Percentiles rank a stretch among this genome's conserved stretches.
These are phyloP conservation scores for Gobius niger DNA, from an alignment of 2,113 vertebrate genomes.

Conservation along the genomic window DNA sequence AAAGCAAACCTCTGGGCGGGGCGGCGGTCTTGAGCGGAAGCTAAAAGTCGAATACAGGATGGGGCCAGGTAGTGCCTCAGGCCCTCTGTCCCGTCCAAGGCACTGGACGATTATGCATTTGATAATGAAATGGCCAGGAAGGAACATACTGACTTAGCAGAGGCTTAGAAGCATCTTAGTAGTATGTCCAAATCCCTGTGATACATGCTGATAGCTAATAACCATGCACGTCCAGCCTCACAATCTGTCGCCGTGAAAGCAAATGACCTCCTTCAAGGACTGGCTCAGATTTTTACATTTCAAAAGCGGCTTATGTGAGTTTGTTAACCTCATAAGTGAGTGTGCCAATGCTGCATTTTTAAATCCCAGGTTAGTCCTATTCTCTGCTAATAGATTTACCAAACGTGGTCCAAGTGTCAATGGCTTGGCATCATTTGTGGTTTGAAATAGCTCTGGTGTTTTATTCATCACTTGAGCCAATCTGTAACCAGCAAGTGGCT, in stretches of 20 bases:
- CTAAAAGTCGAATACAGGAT: slow-evolving; percentile 69
- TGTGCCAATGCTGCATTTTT: background rate
- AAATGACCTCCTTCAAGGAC: slow-evolving; percentile 69
- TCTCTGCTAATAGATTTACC: slow-evolving; percentile 4
- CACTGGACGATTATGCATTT: slow-evolving; percentile 70
- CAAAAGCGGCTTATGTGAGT: slow-evolving; percentile 4
- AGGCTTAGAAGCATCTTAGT: slow-evolving; percentile 71
- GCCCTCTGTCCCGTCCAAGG: slow-evolving; percentile 53
- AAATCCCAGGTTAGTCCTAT: background rate
- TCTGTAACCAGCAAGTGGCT: background rate
- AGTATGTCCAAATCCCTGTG: slow-evolving; percentile 68
- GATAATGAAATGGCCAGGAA: slow-evolving; percentile 76
- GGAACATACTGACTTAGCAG: slow-evolving; percentile 74
- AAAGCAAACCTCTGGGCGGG: slow-evolving; percentile 79
- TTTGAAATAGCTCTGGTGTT: slow-evolving; percentile 4
- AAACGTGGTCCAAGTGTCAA: slow-evolving; percentile 11
- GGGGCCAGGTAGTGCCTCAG: slow-evolving; percentile 63
- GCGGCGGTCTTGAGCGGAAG: slow-evolving; percentile 76
- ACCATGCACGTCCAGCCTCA: slow-evolving; percentile 60
- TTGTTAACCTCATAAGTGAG: slow-evolving; percentile 20
- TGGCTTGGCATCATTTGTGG: background rate
- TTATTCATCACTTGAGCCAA: slow-evolving; percentile 3
- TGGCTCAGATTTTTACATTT: slow-evolving; percentile 25
- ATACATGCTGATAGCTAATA: slow-evolving; percentile 72
- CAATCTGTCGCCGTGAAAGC: slow-evolving; percentile 60